Conservation (phyloP, 2,888 invertebrate species). For the Helobdella robusta region DNA sequence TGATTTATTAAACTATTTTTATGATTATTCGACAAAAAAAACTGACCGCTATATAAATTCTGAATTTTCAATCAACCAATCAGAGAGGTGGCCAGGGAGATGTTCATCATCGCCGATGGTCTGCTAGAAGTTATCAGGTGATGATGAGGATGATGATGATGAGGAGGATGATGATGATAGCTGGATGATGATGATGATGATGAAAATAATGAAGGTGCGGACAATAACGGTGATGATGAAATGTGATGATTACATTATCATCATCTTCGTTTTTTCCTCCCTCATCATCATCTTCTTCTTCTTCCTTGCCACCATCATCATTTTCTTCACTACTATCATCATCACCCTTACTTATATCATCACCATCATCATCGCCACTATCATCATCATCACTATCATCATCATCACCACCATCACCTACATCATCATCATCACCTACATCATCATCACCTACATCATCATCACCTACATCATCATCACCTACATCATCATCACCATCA, state of each 20-base stretch:
- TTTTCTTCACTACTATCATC: background rate
- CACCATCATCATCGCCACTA: background rate
- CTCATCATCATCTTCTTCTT: background rate
- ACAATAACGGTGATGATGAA: constrained; percentile 73
- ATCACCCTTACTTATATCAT: background rate
- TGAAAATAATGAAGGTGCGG: background rate
- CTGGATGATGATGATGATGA: constrained; percentile 87
- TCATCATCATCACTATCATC: background rate
- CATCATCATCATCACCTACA: constrained; percentile 11
- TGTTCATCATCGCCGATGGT: constrained; percentile 96
- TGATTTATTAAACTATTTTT: too few relatives aligned
- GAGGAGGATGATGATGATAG: too few relatives aligned
- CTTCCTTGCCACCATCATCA: background rate
- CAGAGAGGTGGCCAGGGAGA: constrained; percentile 85
- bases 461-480: background rate
- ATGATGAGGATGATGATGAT: too few relatives aligned
- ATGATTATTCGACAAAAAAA: too few relatives aligned
- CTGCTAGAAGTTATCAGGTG: constrained; percentile 31
- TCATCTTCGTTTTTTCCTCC: background rate
- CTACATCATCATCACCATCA: background rate
- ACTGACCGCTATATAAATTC: constrained; percentile 90
- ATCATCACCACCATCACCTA: constrained; percentile 1
- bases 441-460: constrained; percentile 49
- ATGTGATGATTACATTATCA: constrained; percentile 62
- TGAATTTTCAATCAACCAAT: too few relatives aligned